phyloP scores from a whole-genome alignment of 2,113 vertebrate species.

The Trogon melanurus region DNA sequence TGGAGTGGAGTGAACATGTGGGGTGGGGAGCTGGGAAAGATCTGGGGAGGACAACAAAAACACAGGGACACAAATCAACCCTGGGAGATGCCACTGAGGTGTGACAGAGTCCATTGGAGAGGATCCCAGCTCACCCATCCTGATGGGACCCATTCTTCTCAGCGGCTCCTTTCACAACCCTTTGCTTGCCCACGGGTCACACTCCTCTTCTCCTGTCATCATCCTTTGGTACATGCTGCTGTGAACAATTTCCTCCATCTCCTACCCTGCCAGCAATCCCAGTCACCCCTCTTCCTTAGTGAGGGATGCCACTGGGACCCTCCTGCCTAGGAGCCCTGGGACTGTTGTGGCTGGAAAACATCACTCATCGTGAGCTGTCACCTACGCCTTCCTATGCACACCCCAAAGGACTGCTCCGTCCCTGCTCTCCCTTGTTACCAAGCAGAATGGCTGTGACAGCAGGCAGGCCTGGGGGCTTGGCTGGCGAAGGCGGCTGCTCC shows the following conservation, averaged over 20 bases:
- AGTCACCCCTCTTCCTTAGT: rapidly evolving
- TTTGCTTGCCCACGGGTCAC: neutral
- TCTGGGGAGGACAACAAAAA: constrained; percentile 57
- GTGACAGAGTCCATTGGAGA: neutral
- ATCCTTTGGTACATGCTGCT: neutral
- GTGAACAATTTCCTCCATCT: neutral
- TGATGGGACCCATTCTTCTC: neutral
- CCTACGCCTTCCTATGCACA: rapidly evolving
- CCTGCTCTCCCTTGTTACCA: neutral
- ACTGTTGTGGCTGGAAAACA: neutral
- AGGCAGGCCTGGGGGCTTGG: neutral
- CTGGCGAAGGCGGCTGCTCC: neutral
- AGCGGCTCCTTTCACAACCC: rapidly evolving
- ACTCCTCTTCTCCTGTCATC: neutral
- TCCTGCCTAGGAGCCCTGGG: neutral
- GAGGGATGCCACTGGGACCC: neutral
- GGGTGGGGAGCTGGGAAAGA: constrained; percentile 60
- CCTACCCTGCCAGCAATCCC: neutral
- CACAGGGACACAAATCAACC: constrained; percentile 23
- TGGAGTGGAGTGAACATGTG: constrained; percentile 60
- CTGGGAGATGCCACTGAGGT: neutral
- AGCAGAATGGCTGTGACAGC: rapidly evolving
- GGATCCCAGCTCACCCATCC: neutral
- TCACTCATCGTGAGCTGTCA: rapidly evolving
- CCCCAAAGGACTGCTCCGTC: neutral